phyloP scores from a whole-genome alignment of 2,888 invertebrate genomes.

The Aspidapion aeneum region DNA sequence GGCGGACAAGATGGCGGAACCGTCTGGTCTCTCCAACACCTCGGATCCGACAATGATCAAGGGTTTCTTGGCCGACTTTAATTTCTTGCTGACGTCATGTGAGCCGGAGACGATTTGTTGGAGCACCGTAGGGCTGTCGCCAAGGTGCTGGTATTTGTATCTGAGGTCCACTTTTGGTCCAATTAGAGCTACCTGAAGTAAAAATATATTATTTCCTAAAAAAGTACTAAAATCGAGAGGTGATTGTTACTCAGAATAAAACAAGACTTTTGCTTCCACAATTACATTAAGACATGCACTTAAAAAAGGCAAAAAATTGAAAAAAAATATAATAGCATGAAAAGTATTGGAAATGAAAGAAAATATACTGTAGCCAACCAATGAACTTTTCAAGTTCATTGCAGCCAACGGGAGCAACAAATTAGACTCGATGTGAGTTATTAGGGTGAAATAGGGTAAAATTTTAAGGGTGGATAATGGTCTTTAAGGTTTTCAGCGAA shows the following conservation, averaged over 20 bases:
- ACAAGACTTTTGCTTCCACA: background rate
- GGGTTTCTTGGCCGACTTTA: constrained; percentile 80
- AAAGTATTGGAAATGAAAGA: too few relatives aligned
- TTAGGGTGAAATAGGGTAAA: too few relatives aligned
- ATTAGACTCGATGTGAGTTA: too few relatives aligned
- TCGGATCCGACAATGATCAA: constrained; percentile 89
- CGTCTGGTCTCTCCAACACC: constrained; percentile 74
- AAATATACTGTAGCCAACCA: too few relatives aligned
- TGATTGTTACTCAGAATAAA: too few relatives aligned
- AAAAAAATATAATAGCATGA: too few relatives aligned
- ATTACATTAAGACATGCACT: background rate
- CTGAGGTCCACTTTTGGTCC: constrained; percentile 91
- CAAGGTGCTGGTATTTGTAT: constrained; percentile 90
- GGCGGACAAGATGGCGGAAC: constrained; percentile 69
- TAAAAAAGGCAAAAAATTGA: too few relatives aligned
- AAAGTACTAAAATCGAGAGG: background rate
- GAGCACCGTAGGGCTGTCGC: constrained; percentile 72
- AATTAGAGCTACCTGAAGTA: constrained; percentile 65
- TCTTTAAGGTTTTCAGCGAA: too few relatives aligned
- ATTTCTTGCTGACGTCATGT: constrained; percentile 64
- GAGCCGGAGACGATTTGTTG: constrained; percentile 69
- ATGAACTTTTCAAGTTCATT: too few relatives aligned
- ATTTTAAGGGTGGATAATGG: too few relatives aligned
- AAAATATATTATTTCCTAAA: background rate
- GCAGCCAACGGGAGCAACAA: too few relatives aligned